These are phyloP conservation scores for Dendrocincla fuliginosa DNA, from an alignment of 2,797 vertebrate species.

Conservation along the genomic window DNA sequence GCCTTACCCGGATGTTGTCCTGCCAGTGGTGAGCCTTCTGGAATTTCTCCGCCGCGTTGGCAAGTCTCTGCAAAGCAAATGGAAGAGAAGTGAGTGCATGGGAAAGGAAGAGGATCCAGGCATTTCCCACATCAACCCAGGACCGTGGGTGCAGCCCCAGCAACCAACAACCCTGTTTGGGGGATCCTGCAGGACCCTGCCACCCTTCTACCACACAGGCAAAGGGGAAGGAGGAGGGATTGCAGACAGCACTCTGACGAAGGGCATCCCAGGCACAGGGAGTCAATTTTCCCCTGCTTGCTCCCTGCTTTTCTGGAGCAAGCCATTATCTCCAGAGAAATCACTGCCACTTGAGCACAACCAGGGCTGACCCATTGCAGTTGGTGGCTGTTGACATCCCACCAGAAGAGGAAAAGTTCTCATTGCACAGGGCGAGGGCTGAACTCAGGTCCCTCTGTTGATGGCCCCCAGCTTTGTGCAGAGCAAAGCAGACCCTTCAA, in stretches of 20 bases:
- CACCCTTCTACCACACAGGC: not conserved
- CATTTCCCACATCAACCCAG: not conserved
- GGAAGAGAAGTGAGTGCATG: not conserved
- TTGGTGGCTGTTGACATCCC: fast-evolving
- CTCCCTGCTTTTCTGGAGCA: not conserved
- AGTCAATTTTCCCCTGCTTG: not conserved
- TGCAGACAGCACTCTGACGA: fast-evolving
- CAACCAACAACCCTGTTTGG: no score
- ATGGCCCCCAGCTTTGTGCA: not conserved
- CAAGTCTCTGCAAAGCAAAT: slow-evolving; percentile 84
- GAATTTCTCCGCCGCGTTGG: slow-evolving; percentile 90
- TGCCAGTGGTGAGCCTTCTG: slow-evolving; percentile 94
- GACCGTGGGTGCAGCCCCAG: fast-evolving
- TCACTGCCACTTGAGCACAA: fast-evolving
- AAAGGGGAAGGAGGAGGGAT: not conserved
- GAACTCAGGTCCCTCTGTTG: fast-evolving
- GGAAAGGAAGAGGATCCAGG: not conserved
- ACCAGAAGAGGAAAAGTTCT: fast-evolving
- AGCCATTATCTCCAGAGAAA: not conserved
- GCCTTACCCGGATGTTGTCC: slow-evolving; percentile 93
- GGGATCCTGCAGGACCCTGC: not conserved
- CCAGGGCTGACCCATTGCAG: not conserved
- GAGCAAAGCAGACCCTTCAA: not conserved
- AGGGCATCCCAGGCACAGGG: fast-evolving
- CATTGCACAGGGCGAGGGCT: not conserved